phyloP scores from a whole-genome alignment of 2,888 invertebrate species.

The Mactromeris polynyma region DNA sequence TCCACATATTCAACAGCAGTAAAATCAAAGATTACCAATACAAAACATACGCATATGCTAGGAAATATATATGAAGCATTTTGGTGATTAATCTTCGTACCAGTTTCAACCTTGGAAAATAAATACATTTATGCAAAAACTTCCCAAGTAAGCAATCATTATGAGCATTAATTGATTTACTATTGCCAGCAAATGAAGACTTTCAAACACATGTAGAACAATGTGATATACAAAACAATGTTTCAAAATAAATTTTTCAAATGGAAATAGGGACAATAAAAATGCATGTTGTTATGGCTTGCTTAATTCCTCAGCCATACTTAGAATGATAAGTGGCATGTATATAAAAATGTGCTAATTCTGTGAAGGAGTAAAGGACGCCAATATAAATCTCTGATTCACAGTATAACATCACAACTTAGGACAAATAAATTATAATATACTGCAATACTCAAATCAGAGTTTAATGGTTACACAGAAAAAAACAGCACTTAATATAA shows the following conservation, averaged over 20 bases:
- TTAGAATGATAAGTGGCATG: background rate
- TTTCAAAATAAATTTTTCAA: background rate
- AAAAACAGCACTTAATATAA: slow-evolving; percentile 35
- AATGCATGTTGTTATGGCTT: background rate
- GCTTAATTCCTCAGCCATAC: background rate
- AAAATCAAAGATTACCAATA: background rate
- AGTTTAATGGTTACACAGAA: background rate
- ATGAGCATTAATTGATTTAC: background rate
- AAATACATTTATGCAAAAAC: background rate
- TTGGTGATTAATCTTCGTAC: background rate
- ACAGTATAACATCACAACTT: slow-evolving; percentile 4
- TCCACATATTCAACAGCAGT: background rate
- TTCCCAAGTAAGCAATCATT: background rate
- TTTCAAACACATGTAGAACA: background rate
- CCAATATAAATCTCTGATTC: background rate
- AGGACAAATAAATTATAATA: background rate
- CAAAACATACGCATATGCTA: background rate
- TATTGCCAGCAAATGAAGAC: background rate
- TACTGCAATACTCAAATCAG: background rate
- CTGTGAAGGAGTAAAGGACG: background rate
- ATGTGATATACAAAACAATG: background rate
- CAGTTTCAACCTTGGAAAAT: background rate
- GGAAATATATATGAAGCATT: too few relatives aligned
- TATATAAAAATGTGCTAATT: background rate
- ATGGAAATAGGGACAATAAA: background rate